Evolutionary conservation across 2,888 invertebrate species (phyloP).

Genomic region (Brachylomia viminalis): DNA sequence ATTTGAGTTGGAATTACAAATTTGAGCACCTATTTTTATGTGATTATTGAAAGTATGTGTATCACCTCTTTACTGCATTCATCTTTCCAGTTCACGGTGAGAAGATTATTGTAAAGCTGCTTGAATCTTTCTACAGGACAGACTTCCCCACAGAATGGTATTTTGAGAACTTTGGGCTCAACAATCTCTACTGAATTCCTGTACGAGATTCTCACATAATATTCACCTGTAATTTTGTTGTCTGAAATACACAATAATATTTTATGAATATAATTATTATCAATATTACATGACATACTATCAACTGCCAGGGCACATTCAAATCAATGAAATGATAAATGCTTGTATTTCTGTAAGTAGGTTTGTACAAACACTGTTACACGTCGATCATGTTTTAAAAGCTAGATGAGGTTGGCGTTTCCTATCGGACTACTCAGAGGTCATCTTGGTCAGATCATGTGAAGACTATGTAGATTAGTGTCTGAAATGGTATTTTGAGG

Average conservation of each 20-base stretch:
- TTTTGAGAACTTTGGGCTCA: constrained; percentile 90
- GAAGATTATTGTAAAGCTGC: constrained; percentile 89
- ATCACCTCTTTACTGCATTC: constrained; percentile 89
- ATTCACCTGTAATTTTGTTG: constrained; percentile 15
- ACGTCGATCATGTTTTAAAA: too few relatives aligned
- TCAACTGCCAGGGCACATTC: background rate
- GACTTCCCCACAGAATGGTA: constrained; percentile 92
- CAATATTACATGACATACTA: constrained; percentile 1
- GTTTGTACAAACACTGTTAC: too few relatives aligned
- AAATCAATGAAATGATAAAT: background rate
- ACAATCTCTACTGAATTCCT: constrained; percentile 91
- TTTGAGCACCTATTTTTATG: background rate
- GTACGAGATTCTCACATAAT: constrained; percentile 90
- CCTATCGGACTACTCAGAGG: too few relatives aligned
- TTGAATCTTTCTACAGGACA: constrained; percentile 91
- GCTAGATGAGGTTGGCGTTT: too few relatives aligned
- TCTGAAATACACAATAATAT: constrained; percentile 52
- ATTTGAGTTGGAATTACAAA: background rate
- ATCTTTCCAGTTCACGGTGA: constrained; percentile 92
- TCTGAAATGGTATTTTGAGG: too few relatives aligned
- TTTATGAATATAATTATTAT: background rate
- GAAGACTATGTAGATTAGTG: too few relatives aligned
- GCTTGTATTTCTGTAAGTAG: too few relatives aligned
- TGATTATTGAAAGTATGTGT: background rate
- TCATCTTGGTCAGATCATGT: too few relatives aligned